These are phyloP conservation scores for Arrhopalites spinosus DNA, from an alignment of 2,888 invertebrate species.

Conservation along the genomic window DNA sequence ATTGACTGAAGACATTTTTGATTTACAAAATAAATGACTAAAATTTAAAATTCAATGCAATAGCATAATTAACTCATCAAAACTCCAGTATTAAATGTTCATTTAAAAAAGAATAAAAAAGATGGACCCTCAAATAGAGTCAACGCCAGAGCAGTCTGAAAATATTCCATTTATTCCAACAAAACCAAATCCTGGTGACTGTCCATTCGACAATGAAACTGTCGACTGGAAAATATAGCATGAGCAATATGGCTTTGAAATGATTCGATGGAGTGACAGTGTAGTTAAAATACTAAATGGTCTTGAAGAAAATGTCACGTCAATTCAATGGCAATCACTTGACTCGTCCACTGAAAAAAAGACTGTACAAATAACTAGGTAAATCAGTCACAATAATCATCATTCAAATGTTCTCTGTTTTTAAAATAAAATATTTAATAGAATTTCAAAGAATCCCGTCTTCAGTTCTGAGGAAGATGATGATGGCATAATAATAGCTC, in stretches of 20 bases:
- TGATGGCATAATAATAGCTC: not conserved
- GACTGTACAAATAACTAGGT: not conserved
- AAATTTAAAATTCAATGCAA: too few species aligned
- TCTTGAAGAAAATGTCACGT: not conserved
- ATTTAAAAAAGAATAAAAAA: too few species aligned
- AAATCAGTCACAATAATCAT: too few species aligned
- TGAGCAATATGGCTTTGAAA: not conserved
- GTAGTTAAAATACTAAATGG: not conserved
- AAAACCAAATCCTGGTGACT: not conserved
- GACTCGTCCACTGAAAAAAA: not conserved
- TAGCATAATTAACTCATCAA: too few species aligned
- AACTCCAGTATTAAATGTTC: too few species aligned
- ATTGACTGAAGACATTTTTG: too few species aligned
- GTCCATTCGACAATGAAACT: not conserved
- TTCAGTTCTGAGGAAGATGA: not conserved
- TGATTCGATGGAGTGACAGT: slow-evolving; percentile 6
- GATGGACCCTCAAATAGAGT: too few species aligned
- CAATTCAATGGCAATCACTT: not conserved
- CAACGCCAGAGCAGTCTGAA: too few species aligned
- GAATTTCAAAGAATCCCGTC: not conserved
- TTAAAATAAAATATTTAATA: too few species aligned
- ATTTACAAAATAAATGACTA: too few species aligned
- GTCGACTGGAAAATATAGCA: slow-evolving; percentile 12
- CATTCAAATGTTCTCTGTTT: too few species aligned
- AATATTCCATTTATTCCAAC: not conserved